These are phyloP conservation scores for Leptosomus discolor DNA, from an alignment of 2,113 vertebrate species.

Conservation along the genomic window DNA sequence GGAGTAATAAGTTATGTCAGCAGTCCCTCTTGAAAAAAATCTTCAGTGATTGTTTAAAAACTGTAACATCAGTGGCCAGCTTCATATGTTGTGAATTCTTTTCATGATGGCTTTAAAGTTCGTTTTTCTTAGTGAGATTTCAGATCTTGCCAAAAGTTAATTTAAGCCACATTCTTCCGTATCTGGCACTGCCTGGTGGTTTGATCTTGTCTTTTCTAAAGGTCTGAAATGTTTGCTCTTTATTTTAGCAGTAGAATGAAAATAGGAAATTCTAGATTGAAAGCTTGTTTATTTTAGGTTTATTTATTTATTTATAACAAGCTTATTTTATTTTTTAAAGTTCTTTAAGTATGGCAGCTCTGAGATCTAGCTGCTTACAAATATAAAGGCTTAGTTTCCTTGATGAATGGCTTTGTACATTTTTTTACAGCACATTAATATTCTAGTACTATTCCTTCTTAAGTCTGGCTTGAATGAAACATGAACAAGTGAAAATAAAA, in stretches of 20 bases:
- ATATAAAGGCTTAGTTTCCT: neutral
- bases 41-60: neutral
- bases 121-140: neutral
- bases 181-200: neutral
- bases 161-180: neutral
- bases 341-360: neutral
- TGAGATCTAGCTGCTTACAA: constrained; percentile 3
- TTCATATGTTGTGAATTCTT: neutral
- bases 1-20: neutral
- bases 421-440: neutral
- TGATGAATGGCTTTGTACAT: neutral
- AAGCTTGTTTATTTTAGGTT: neutral
- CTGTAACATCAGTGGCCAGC: neutral
- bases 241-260: neutral
- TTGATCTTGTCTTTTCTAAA: constrained; percentile 11
- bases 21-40: neutral
- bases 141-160: neutral
- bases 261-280: neutral
- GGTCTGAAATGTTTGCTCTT: neutral
- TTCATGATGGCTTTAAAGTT: neutral
- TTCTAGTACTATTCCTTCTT: neutral
- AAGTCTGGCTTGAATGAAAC: neutral
- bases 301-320: neutral
- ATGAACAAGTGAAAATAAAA: neutral
- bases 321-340: neutral